phyloP scores from a whole-genome alignment of 1,140 invertebrate genomes.

The Aradophagus sp. region DNA sequence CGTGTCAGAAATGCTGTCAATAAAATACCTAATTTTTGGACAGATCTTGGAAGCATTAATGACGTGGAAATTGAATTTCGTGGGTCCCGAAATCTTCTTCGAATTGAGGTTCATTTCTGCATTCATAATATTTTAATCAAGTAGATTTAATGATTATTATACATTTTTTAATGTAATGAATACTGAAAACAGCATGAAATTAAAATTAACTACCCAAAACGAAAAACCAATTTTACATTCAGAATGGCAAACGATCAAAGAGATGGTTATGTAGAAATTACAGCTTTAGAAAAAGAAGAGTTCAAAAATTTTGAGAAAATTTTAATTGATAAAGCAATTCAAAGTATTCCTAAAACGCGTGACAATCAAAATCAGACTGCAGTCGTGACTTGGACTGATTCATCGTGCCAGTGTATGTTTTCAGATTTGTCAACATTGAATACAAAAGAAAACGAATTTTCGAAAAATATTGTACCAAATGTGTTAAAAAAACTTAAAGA shows the following conservation, averaged over 20 bases:
- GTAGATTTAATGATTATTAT: too few species aligned
- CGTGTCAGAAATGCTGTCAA: slow-evolving; percentile 79
- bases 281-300: slow-evolving; percentile 73
- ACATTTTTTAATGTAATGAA: too few species aligned
- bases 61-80: slow-evolving; percentile 78
- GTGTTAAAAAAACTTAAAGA: too few species aligned
- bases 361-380: slow-evolving; percentile 79
- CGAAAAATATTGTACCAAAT: too few species aligned
- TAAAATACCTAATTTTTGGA: slow-evolving; percentile 78
- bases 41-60: slow-evolving; percentile 78
- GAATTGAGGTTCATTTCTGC: slow-evolving; percentile 1
- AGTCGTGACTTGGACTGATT: slow-evolving; percentile 79
- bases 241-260: slow-evolving; percentile 70
- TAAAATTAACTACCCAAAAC: slow-evolving; percentile 47
- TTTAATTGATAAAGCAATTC: slow-evolving; percentile 51
- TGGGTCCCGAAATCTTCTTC: slow-evolving; percentile 52
- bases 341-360: slow-evolving; percentile 71
- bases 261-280: slow-evolving; percentile 81
- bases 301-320: slow-evolving; percentile 76
- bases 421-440: slow-evolving; percentile 33
- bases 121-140: too few species aligned
- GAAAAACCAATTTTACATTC: slow-evolving; percentile 48
- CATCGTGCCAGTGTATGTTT: slow-evolving; percentile 76
- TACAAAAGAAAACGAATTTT: too few species aligned
- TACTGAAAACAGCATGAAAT: slow-evolving; percentile 49